A percentile compares a stretch with the other conserved stretches of the same genome.
Conservation (phyloP, 2,113 vertebrate species). For the Aptenodytes patagonicus region DNA sequence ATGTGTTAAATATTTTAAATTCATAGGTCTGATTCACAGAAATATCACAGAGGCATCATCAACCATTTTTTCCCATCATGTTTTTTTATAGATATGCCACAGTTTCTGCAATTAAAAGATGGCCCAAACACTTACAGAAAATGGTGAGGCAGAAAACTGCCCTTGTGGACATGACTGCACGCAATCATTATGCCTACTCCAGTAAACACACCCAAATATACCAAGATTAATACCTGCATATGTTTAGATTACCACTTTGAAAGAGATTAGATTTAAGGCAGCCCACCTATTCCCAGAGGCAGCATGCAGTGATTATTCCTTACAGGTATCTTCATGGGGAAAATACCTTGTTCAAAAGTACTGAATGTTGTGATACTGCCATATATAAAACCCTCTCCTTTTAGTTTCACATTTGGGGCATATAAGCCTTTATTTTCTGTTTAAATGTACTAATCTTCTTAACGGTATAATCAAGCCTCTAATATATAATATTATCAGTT, state of each 20-base stretch:
- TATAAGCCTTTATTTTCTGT: constrained; percentile 40
- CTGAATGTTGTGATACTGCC: not conserved
- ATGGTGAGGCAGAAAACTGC: not conserved
- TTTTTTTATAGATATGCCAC: not conserved
- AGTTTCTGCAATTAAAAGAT: not conserved
- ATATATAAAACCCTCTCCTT: not conserved
- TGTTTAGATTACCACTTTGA: not conserved
- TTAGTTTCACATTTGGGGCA: constrained; percentile 39
- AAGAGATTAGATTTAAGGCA: not conserved
- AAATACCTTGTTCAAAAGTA: constrained; percentile 11
- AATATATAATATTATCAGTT: constrained; percentile 58
- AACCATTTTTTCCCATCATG: not conserved
- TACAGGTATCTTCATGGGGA: not conserved
- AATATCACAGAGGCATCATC: not conserved
- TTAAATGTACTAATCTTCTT: constrained; percentile 65
- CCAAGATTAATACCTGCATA: not conserved
- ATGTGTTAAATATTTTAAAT: constrained; percentile 22
- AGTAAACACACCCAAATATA: not conserved
- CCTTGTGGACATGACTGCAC: not conserved
- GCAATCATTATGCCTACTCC: not conserved
- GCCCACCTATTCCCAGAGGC: not conserved
- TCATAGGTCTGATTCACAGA: not conserved
- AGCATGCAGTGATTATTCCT: not conserved
- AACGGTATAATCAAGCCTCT: constrained; percentile 42
- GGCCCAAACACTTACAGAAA: not conserved